A percentile compares a stretch with the other conserved stretches of the same genome.
Conservation (phyloP, 1,140 invertebrate genomes). For the Nebria ingens region DNA sequence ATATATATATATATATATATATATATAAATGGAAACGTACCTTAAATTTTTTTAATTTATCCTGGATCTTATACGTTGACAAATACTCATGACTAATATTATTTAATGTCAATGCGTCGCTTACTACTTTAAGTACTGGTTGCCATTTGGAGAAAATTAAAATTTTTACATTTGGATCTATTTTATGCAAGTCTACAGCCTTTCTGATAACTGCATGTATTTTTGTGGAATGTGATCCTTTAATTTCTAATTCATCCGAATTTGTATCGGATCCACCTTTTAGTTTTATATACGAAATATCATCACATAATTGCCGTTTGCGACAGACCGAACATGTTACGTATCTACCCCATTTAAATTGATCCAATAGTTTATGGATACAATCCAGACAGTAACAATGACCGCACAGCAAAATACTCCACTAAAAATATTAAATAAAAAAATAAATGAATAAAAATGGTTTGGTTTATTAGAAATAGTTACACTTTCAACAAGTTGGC, state of each 20-base stretch:
- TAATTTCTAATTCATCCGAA: constrained; percentile 28
- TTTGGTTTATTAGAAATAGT: constrained; percentile 1
- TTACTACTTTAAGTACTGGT: constrained; percentile 50
- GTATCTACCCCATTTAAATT: constrained; percentile 15
- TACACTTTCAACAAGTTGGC: constrained; percentile 40
- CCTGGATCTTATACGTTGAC: background rate
- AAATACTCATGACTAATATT: constrained; percentile 34
- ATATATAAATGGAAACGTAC: background rate
- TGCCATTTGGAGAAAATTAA: constrained; percentile 66
- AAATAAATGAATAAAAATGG: background rate
- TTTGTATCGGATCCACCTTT: constrained; percentile 22
- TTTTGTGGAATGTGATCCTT: constrained; percentile 61
- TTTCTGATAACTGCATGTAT: constrained; percentile 53
- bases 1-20: constrained; percentile 1
- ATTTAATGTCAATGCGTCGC: constrained; percentile 49
- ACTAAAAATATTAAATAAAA: constrained; percentile 35
- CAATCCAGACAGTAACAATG: constrained; percentile 58
- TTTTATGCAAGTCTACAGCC: constrained; percentile 43
- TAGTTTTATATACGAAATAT: constrained; percentile 50
- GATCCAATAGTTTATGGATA: constrained; percentile 34
- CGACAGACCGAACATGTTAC: constrained; percentile 57
- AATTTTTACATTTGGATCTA: constrained; percentile 51
- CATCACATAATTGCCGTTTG: constrained; percentile 37
- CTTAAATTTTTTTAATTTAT: constrained; percentile 2
- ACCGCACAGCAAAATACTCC: constrained; percentile 57